Evolutionary conservation across 2,113 vertebrate species (phyloP).

Genomic region (Mesembrinibis cayennensis): DNA sequence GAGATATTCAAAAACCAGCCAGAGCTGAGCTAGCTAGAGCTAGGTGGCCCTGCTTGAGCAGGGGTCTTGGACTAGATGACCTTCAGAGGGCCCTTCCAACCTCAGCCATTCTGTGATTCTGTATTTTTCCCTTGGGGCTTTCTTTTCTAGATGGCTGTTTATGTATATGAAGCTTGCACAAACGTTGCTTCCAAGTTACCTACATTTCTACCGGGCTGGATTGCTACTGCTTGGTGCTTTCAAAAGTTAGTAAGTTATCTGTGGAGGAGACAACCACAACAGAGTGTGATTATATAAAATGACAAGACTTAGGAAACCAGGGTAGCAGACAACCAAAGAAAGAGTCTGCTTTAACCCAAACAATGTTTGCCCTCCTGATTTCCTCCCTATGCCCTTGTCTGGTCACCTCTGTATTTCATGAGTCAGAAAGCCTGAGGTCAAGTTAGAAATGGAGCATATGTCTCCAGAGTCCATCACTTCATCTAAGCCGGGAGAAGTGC

Average conservation of each 20-base stretch:
- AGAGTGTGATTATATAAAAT: background rate
- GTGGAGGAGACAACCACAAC: background rate
- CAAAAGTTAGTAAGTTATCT: background rate
- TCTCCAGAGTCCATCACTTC: background rate
- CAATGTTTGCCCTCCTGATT: background rate
- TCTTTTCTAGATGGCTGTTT: background rate
- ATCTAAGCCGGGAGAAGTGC: background rate
- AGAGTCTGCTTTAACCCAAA: background rate
- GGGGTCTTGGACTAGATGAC: background rate
- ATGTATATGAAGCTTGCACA: background rate
- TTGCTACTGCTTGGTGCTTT: background rate
- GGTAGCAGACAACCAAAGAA: background rate
- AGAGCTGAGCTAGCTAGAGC: no score
- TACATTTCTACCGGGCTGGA: background rate
- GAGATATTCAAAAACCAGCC: background rate
- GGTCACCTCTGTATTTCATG: background rate
- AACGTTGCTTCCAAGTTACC: background rate
- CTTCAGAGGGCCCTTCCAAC: background rate
- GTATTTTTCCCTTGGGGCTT: background rate
- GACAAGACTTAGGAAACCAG: background rate
- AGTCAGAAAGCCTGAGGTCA: background rate
- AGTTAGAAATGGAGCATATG: background rate
- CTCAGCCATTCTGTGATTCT: background rate
- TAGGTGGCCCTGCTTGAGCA: background rate
- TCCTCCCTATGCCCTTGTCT: background rate